Percentiles rank a stretch among this genome's conserved stretches.
Conservation (phyloP, 2,113 vertebrate species). For the Paramormyrops kingsleyae region DNA sequence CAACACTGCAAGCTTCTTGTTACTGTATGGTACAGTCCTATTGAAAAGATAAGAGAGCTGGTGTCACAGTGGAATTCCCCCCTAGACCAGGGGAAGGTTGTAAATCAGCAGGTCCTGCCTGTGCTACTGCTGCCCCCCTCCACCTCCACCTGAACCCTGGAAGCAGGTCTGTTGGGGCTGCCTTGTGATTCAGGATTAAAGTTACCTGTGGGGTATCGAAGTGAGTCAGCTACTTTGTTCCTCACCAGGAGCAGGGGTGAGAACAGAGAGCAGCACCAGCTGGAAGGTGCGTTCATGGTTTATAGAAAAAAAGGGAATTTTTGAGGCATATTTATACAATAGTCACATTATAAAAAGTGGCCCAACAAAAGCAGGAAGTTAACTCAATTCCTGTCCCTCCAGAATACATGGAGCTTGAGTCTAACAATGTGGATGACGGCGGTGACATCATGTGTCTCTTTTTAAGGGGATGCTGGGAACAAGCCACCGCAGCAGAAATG, state of each 20-base stretch:
- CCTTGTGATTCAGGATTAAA: neutral
- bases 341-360: constrained; percentile 46
- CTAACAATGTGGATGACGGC: constrained; percentile 45
- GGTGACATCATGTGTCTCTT: constrained; percentile 48
- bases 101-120: neutral
- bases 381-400: constrained; percentile 39
- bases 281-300: constrained; percentile 28
- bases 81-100: neutral
- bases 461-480: constrained; percentile 24
- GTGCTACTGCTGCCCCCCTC: neutral
- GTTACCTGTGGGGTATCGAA: neutral
- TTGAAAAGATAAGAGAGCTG: neutral
- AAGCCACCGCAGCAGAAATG: neutral
- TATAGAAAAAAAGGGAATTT: constrained; percentile 36
- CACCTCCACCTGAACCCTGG: neutral
- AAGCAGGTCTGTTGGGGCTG: neutral
- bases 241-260: neutral
- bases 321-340: constrained; percentile 51
- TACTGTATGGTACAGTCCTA: neutral
- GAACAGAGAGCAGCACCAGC: neutral
- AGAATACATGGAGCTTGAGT: constrained; percentile 31
- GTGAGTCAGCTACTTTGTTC: neutral
- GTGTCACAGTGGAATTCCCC: constrained; percentile 5
- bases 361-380: constrained; percentile 64
- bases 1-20: neutral